Evolutionary conservation across 2,113 vertebrate genomes (phyloP), one percentile per base, ranked within the genome.

Genomic region (Sula dactylatra): DNA sequence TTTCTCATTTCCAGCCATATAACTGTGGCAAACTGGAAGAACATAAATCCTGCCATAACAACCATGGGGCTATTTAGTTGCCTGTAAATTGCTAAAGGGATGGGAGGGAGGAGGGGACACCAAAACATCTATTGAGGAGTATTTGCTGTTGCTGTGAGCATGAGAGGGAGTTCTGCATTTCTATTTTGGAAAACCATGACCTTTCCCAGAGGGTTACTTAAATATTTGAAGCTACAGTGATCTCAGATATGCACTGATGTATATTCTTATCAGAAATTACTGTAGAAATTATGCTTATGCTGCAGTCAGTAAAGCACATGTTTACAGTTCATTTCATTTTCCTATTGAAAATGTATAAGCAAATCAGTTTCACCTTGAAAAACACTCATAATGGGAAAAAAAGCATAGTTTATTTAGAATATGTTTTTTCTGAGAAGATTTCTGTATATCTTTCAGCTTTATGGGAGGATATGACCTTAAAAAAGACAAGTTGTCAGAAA

Each of bases 151-250:
- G 24, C 55, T 85, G 22, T 38, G 36, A 90, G 52, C 59, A 26
- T 40, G 36, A 80, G 26, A 77, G 22, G 16, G 65, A 86, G 55
- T 65, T 76, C 56, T 87, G 70, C 70, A 83, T 93, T 78, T 87
- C n/a, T 87, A 59, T 95, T 92, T 93, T 64, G 56, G 77, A 93
- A 94, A 97, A 83, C 26, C 10, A 16, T 88, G 93, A 96, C 94
- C 95, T 96, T 96, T 97, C 95, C 56, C 94, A 95, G 77, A 95
- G 83, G 91, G 78, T 96, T 91, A 95, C 78, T 95, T 92, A 97
- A 97, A 95, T 96, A 94, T 92, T 94, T 93, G 84, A 95, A 95
- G 49, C 38, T 79, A 54, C 71, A 93, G 25, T 79, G 61, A 94
- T 91, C 61, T 94, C 82, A 95, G 73, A 54, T 93, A 88, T 79